Conservation (phyloP, 2,888 invertebrate species). For the Anarsia innoxiella region DNA sequence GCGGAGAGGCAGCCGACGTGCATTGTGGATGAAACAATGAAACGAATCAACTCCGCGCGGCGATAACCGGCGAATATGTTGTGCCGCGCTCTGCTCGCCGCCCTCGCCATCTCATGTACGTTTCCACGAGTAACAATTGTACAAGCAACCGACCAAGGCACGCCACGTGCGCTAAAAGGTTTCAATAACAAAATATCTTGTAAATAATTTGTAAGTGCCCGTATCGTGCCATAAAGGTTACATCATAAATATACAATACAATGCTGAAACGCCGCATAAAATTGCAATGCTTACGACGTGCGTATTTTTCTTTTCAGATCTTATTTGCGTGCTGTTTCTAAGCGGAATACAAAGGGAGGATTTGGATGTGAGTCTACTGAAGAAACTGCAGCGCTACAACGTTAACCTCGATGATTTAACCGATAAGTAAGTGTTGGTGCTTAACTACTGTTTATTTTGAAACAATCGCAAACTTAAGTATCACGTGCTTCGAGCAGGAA, state of each 20-base stretch:
- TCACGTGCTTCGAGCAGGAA: no score
- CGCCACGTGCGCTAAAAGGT: conserved; percentile 58
- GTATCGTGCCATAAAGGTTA: conserved; percentile 2
- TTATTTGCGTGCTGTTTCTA: conserved; percentile 57
- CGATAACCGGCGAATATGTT: conserved; percentile 51
- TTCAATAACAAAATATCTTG: conserved; percentile 37
- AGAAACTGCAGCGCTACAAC: conserved; percentile 49
- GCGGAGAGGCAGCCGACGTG: conserved; percentile 4
- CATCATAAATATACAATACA: not conserved
- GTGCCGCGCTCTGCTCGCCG: conserved; percentile 49
- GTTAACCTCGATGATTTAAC: conserved; percentile 51
- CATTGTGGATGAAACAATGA: conserved; percentile 26
- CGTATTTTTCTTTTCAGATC: conserved; percentile 42
- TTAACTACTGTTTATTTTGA: no score
- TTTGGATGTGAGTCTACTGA: conserved; percentile 41
- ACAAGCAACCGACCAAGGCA: conserved; percentile 38
- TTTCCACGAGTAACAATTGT: conserved; percentile 39
- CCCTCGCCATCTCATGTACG: conserved; percentile 62
- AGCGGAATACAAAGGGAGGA: conserved; percentile 62
- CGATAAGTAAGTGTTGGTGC: conserved; percentile 43
- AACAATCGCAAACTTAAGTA: no score
- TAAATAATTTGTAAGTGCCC: conserved; percentile 16
- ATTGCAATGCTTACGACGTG: not conserved
- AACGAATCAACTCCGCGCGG: conserved; percentile 17
- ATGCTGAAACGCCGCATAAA: not conserved